A percentile compares a stretch with the other conserved stretches of the same genome.
These are phyloP conservation scores for Oophaga sylvatica DNA, from an alignment of 2,797 vertebrate species.

Conservation along the genomic window DNA sequence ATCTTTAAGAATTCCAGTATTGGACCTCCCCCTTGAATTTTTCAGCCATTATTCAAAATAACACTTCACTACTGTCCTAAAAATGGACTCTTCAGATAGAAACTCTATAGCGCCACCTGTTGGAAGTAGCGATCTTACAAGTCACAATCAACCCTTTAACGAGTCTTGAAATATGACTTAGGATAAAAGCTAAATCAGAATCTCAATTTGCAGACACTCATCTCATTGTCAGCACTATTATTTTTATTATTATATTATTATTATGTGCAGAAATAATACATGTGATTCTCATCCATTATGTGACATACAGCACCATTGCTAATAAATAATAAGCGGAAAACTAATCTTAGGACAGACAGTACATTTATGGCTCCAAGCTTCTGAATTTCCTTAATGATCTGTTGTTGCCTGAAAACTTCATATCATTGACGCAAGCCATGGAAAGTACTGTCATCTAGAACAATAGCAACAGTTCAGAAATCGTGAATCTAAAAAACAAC, in stretches of 20 bases:
- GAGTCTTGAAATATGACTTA: too few relatives aligned
- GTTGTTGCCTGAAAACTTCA: neutral
- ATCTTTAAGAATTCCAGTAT: too few relatives aligned
- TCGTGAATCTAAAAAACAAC: neutral
- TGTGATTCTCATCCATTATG: neutral
- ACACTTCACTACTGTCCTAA: neutral
- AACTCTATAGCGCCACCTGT: too few relatives aligned
- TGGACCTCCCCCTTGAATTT: too few relatives aligned
- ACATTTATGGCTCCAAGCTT: neutral
- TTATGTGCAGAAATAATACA: neutral
- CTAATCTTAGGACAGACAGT: neutral
- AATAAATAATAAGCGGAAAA: neutral
- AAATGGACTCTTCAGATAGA: neutral
- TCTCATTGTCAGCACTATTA: neutral
- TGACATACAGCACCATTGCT: neutral
- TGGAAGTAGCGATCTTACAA: too few relatives aligned
- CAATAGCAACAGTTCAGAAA: neutral
- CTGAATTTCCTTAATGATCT: neutral
- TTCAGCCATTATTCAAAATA: too few relatives aligned
- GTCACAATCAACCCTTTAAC: too few relatives aligned
- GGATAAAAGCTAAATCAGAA: too few relatives aligned
- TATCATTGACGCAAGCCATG: neutral
- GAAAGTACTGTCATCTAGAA: constrained; percentile 2
- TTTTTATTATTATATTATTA: neutral
- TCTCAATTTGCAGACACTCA: too few relatives aligned